These are phyloP conservation scores for Poecile montanus DNA, from an alignment of 2,797 vertebrate genomes.

Conservation along the genomic window DNA sequence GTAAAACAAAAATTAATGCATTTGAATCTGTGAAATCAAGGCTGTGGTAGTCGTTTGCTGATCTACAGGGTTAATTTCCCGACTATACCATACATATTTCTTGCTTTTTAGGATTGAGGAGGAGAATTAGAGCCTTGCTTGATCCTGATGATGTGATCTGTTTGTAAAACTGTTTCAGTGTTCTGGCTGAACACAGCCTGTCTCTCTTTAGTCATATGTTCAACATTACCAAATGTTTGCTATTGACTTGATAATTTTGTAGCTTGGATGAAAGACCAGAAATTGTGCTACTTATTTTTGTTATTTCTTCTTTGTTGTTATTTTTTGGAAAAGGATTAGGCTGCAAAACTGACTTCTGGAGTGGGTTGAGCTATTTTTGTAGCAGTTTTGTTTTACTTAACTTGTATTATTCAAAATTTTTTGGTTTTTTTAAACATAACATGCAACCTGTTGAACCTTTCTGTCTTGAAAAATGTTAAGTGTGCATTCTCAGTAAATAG, in stretches of 20 bases:
- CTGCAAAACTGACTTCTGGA: neutral
- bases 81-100: neutral
- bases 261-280: constrained; percentile 10
- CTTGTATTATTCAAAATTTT: neutral
- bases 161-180: constrained; percentile 10
- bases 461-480: neutral
- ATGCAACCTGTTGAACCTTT: neutral
- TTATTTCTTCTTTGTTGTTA: neutral
- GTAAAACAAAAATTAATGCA: neutral
- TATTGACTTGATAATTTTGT: constrained; percentile 29
- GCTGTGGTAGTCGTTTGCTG: neutral
- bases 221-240: constrained; percentile 15
- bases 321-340: neutral
- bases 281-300: neutral
- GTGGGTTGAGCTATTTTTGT: neutral
- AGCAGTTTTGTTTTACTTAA: neutral
- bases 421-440: accelerated
- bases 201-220: neutral
- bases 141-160: neutral
- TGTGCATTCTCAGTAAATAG: neutral
- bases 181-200: neutral
- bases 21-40: neutral
- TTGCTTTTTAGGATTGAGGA: neutral
- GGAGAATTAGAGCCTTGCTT: neutral
- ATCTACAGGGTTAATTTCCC: neutral